Evolutionary conservation across 2,888 invertebrate genomes (phyloP).

Genomic region (Drosophila neotestacea): DNA sequence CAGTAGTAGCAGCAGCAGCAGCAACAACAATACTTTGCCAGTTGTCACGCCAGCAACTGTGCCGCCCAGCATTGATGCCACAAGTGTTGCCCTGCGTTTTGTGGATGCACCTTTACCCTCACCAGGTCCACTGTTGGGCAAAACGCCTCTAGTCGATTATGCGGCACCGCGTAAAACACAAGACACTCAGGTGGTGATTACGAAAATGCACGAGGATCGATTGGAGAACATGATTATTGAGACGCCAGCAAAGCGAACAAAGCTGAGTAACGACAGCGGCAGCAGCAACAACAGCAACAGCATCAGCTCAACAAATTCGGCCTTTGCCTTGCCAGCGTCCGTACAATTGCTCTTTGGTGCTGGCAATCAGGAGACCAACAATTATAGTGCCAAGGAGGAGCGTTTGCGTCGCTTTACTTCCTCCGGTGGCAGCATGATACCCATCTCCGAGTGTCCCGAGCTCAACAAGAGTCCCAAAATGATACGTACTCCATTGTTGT

Average conservation of each 20-base stretch:
- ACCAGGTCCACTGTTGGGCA: conserved; percentile 93
- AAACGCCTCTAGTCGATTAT: conserved; percentile 92
- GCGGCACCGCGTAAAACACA: conserved; percentile 81
- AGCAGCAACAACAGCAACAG: neutral
- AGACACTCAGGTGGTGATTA: conserved; percentile 82
- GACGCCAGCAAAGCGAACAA: conserved; percentile 64
- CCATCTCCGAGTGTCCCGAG: conserved; percentile 87
- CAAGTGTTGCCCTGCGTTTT: conserved; percentile 83
- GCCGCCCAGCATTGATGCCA: conserved; percentile 34
- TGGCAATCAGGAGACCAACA: conserved; percentile 58
- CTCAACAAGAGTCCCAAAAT: conserved; percentile 90
- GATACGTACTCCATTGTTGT: conserved; percentile 92
- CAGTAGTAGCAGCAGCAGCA: neutral
- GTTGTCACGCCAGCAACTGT: conserved; percentile 9
- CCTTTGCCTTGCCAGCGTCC: conserved; percentile 27
- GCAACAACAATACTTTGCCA: conserved; percentile 8
- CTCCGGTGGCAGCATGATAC: conserved; percentile 86
- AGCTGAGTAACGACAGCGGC: conserved; percentile 37
- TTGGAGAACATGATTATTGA: conserved; percentile 47
- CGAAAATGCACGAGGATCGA: conserved; percentile 84
- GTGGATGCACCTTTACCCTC: conserved; percentile 90
- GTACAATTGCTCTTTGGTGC: conserved; percentile 51
- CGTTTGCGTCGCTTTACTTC: conserved; percentile 81
- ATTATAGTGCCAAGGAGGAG: conserved; percentile 69
- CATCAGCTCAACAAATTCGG: neutral